phyloP scores from a whole-genome alignment of 2,113 vertebrate species.

The Grallaria varia region DNA sequence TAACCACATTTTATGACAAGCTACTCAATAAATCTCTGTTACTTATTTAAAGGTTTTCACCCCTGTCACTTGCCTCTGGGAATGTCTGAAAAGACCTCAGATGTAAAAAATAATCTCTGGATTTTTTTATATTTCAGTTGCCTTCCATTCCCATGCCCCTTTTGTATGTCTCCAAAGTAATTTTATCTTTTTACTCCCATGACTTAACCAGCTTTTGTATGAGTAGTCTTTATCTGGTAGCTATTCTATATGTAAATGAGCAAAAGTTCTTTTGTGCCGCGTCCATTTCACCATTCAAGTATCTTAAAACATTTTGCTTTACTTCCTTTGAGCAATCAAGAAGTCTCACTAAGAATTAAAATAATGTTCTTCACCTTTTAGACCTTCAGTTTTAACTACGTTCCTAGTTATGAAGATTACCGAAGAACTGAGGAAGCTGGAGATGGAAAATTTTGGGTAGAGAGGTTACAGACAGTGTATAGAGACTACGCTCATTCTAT shows the following conservation, averaged over 20 bases:
- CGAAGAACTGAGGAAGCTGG: not conserved
- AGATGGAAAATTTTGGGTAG: not conserved
- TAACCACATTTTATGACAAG: slow-evolving; percentile 34
- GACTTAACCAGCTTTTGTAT: not conserved
- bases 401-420: not conserved
- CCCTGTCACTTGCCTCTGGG: not conserved
- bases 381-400: not conserved
- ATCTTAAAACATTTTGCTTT: not conserved
- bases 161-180: slow-evolving; percentile 1
- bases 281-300: not conserved
- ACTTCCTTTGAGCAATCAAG: not conserved
- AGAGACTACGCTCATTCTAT: not conserved
- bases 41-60: slow-evolving; percentile 32
- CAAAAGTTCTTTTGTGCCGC: not conserved
- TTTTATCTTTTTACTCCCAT: not conserved
- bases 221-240: not conserved
- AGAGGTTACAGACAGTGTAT: not conserved
- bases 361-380: not conserved
- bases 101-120: not conserved
- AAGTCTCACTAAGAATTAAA: not conserved
- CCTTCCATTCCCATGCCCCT: not conserved
- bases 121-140: not conserved
- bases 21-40: not conserved
- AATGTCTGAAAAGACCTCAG: not conserved
- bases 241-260: not conserved